phyloP scores from a whole-genome alignment of 2,888 invertebrate species.

The Cephus rjabovi region DNA sequence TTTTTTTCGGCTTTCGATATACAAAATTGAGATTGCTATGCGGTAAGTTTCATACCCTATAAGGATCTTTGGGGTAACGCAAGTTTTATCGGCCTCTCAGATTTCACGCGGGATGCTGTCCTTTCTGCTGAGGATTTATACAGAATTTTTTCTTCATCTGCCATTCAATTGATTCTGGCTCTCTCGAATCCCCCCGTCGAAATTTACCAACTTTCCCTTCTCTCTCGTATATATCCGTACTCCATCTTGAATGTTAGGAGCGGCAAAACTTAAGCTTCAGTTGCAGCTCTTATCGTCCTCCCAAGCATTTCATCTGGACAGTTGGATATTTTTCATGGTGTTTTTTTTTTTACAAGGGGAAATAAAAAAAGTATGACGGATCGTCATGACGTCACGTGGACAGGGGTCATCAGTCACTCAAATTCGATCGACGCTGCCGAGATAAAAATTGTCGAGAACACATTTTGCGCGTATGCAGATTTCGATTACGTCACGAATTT shows the following conservation, averaged over 20 bases:
- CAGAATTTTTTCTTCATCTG: background rate
- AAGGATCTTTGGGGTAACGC: background rate
- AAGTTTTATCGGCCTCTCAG: background rate
- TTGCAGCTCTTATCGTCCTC: background rate
- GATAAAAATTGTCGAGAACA: background rate
- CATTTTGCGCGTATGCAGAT: background rate
- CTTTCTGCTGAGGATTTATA: background rate
- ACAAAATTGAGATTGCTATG: background rate
- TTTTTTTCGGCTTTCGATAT: background rate
- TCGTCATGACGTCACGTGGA: background rate
- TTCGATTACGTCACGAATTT: background rate
- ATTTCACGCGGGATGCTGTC: background rate
- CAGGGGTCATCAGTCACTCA: background rate
- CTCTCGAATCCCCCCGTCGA: background rate
- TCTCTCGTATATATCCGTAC: background rate
- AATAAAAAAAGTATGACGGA: background rate
- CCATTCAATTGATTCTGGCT: background rate
- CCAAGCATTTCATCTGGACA: background rate
- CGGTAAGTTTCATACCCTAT: no score
- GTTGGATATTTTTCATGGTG: background rate
- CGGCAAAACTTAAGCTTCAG: background rate
- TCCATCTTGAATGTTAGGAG: background rate
- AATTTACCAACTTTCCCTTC: background rate
- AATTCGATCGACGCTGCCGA: background rate
- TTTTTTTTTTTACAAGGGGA: background rate